A percentile compares a stretch with the other conserved stretches of the same genome.
These are phyloP conservation scores for Phrynosoma blainvillii DNA, from an alignment of 2,113 vertebrate species.

Conservation along the genomic window DNA sequence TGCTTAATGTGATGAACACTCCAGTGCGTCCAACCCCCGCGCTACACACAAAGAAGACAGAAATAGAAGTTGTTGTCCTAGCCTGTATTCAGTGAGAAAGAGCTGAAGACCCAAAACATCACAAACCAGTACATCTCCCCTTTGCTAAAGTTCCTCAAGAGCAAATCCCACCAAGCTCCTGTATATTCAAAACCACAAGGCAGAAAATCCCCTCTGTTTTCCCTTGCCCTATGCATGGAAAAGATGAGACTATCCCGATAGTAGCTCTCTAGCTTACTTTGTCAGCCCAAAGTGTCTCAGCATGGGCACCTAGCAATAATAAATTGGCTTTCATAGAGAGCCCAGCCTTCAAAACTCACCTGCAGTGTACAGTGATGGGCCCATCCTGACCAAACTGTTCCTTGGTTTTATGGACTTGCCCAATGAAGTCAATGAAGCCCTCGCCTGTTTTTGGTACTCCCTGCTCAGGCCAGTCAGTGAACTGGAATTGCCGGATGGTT, in stretches of 20 bases:
- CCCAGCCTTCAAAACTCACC: conserved; percentile 70
- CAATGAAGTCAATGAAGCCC: conserved; percentile 97
- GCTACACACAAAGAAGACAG: conserved; percentile 67
- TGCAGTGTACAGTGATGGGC: conserved; percentile 97
- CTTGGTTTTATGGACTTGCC: conserved; percentile 98
- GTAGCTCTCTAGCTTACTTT: not conserved
- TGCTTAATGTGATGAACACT: conserved; percentile 96
- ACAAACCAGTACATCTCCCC: not conserved
- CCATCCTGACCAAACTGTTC: conserved; percentile 98
- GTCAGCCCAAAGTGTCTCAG: not conserved
- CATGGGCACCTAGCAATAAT: not conserved
- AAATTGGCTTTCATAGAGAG: rapidly evolving
- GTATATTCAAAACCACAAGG: not conserved
- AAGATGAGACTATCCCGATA: not conserved
- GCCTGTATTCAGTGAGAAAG: not conserved
- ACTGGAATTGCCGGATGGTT: conserved; percentile 98
- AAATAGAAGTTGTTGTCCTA: not conserved
- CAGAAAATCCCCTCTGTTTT: no score
- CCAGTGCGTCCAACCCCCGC: conserved; percentile 95
- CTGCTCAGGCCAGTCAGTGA: conserved; percentile 98
- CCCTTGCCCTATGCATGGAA: not conserved
- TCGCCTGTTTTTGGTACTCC: conserved; percentile 96
- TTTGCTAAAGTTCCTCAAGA: not conserved
- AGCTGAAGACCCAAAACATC: not conserved
- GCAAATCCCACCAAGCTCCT: not conserved